These are phyloP conservation scores for Idaea dimidiata DNA, from an alignment of 2,888 invertebrate genomes.

Conservation along the genomic window DNA sequence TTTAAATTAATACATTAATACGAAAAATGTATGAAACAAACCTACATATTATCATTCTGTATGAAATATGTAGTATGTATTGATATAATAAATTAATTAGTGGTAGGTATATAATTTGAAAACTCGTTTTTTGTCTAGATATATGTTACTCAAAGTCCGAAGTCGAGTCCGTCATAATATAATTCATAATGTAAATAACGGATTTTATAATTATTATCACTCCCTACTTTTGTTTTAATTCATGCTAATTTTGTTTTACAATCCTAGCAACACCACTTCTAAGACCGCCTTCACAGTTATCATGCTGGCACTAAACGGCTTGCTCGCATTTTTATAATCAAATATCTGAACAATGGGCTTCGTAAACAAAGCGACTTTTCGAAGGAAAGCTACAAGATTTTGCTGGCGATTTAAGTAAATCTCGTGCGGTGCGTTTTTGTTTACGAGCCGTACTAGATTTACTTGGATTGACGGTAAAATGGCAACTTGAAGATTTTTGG, in stretches of 20 bases:
- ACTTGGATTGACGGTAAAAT: slow-evolving; percentile 46
- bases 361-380: neutral
- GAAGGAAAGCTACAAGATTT: slow-evolving; percentile 11
- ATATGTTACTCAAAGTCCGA: no score
- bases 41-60: no score
- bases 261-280: slow-evolving; percentile 29
- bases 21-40: no score
- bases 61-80: no score
- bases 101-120: no score
- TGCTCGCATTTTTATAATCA: slow-evolving; percentile 1
- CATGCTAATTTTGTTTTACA: neutral
- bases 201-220: no score
- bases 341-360: neutral
- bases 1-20: no score
- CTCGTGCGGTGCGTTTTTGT: slow-evolving; percentile 67
- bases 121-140: no score
- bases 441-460: slow-evolving; percentile 63
- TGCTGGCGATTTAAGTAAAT: slow-evolving; percentile 67
- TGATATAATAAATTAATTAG: no score
- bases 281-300: slow-evolving; percentile 32
- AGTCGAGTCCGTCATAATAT: no score
- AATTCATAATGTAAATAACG: no score
- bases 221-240: neutral
- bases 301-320: slow-evolving; percentile 22
- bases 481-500: neutral